Evolutionary conservation across 2,113 vertebrate species (phyloP).

Genomic region (Dendropsophus ebraccatus): DNA sequence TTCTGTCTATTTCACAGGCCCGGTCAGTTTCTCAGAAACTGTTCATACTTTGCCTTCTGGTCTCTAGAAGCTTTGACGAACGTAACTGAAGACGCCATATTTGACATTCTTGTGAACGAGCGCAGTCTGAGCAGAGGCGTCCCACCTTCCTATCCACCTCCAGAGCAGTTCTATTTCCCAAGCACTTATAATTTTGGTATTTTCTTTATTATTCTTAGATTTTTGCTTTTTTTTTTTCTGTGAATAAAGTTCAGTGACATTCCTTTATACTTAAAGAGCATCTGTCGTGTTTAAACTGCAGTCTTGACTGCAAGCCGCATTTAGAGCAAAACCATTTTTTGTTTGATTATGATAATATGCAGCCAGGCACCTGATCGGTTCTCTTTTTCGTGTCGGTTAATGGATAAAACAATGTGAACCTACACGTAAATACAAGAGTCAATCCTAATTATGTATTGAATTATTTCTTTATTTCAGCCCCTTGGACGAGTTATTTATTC

Average conservation of each 20-base stretch:
- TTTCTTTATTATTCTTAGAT: constrained; percentile 60
- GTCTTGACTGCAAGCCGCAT: too few relatives aligned
- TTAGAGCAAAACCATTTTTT: too few relatives aligned
- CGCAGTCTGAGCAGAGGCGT: constrained; percentile 86
- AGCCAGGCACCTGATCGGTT: too few relatives aligned
- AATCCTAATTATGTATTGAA: too few relatives aligned
- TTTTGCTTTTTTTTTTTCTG: too few relatives aligned
- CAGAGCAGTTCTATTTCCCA: constrained; percentile 92
- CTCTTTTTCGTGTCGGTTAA: too few relatives aligned
- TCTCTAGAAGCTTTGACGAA: constrained; percentile 84
- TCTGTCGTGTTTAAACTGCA: too few relatives aligned
- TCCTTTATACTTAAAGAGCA: not conserved
- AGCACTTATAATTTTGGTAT: constrained; percentile 92
- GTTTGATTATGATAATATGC: too few relatives aligned
- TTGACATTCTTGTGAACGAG: constrained; percentile 88
- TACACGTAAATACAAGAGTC: too few relatives aligned
- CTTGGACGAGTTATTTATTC: too few relatives aligned
- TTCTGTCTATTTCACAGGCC: constrained; percentile 71
- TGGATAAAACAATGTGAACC: too few relatives aligned
- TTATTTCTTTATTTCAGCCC: too few relatives aligned
- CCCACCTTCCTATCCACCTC: constrained; percentile 84
- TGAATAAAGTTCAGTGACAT: not conserved
- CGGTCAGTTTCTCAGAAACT: constrained; percentile 88
- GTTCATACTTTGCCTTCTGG: constrained; percentile 94
- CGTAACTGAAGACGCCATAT: constrained; percentile 75